Evolutionary conservation across 2,797 vertebrate genomes (phyloP), one percentile per base, ranked within the genome.

Genomic region (Anguilla pacifica): DNA sequence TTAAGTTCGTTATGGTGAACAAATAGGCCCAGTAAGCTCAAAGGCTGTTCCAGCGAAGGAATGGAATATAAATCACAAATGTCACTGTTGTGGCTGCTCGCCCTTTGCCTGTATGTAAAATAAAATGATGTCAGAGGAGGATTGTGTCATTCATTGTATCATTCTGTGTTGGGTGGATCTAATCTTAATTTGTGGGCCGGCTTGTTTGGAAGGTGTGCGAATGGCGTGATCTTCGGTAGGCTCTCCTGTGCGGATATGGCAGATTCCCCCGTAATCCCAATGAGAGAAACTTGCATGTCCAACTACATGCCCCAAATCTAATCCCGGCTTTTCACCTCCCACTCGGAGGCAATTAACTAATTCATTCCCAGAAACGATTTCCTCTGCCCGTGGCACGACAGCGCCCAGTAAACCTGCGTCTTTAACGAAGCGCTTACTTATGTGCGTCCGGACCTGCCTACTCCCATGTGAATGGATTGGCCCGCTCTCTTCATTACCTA

Each of bases 341-440:
- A n/a, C 81, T 85, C 74, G 46, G 51, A 64, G 87, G 84, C 79
- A 81, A 57, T 87, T 88, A 90, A 86, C 86, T 86, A 90, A 87
- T 84, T 25, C 7, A 79, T 17, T 81, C 87, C 88, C 85, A 89
- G 51, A 77, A 87, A 86, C 53, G 35, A 85, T 72, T 72, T 70
- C 82, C 70, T 77, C 64, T 28, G 55, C 39, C 9, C 72, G 22
- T 55, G 17, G 46, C 22, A 13, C 43, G 59, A 57, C 77, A 17
- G 51, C 28, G 2, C 46, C 74, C 74, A 49, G 22, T 51, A 51
- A 82, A 51, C 7, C 79, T 49, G 3, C 13, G 79, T 51, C 19
- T 82, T 82, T 13, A 82, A 84, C 31, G 6, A 39, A 84, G 83
- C 55, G 15, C 35, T 84, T 59, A n/a, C 28, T 84, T 31, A 22